Evolutionary conservation across 2,113 vertebrate species (phyloP).

Genomic region (Tupaia tana): DNA sequence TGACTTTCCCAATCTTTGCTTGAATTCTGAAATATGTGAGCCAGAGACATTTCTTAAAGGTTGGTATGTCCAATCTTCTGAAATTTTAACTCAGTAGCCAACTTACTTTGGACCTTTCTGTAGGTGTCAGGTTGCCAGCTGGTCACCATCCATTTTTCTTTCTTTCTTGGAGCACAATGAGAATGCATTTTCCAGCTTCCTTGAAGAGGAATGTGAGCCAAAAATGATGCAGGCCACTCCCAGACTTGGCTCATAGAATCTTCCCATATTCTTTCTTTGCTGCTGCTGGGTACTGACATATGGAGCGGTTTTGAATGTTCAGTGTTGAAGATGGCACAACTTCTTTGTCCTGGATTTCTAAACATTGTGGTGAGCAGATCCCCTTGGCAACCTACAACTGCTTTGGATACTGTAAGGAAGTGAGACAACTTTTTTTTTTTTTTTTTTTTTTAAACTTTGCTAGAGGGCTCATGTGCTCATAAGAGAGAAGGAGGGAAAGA

Average conservation of each 20-base stretch:
- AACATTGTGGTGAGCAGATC: background rate
- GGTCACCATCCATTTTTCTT: background rate
- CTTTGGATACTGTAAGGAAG: background rate
- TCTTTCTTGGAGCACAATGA: background rate
- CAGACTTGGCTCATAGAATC: background rate
- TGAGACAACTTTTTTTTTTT: background rate
- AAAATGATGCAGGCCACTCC: background rate
- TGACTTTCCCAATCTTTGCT: slow-evolving; percentile 3
- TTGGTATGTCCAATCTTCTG: background rate
- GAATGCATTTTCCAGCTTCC: background rate
- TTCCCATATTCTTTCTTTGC: background rate
- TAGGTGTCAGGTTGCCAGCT: background rate
- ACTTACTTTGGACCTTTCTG: background rate
- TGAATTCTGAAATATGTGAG: background rate
- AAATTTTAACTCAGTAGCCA: background rate
- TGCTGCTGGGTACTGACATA: background rate
- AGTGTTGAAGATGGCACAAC: background rate
- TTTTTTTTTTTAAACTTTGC: no score
- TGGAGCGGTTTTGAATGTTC: background rate
- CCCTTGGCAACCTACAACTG: background rate
- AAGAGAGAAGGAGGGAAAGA: no score
- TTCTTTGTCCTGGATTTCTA: background rate
- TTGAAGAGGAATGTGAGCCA: background rate
- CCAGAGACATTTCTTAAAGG: background rate
- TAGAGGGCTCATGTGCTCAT: no score